Conservation (phyloP, 23 tunicate genomes). For the Ascidia mentula region DNA sequence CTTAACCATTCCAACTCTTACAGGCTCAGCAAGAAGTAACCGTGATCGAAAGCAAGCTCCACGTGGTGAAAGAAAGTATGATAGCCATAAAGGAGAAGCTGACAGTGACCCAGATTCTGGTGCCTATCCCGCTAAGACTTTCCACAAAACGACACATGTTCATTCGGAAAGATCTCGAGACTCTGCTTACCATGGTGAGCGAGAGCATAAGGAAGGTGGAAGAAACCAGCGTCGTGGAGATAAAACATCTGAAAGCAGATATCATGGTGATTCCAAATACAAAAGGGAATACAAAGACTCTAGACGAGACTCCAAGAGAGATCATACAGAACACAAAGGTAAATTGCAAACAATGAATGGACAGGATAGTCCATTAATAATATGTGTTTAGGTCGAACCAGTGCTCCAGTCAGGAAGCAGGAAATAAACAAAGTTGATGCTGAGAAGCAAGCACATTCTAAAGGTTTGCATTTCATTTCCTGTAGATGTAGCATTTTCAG, state of each 20-base stretch:
- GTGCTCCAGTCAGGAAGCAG: no score
- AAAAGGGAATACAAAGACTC: not conserved
- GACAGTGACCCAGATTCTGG: slow-evolving; percentile 1
- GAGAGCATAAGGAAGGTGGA: not conserved
- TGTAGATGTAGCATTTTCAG: no score
- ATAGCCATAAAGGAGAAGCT: not conserved
- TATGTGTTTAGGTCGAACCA: no score
- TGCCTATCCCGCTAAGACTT: not conserved
- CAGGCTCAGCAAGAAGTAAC: not conserved
- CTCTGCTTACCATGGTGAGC: not conserved
- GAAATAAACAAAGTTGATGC: not conserved
- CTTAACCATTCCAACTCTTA: no score
- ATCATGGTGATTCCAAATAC: not conserved
- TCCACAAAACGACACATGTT: not conserved
- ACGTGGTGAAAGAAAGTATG: no score
- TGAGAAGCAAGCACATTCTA: not conserved
- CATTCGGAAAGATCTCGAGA: not conserved
- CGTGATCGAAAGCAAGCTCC: not conserved
- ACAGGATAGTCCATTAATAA: no score
- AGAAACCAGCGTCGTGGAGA: not conserved
- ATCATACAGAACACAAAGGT: not conserved
- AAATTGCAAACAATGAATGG: no score
- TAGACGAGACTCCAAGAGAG: not conserved
- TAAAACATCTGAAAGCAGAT: not conserved
- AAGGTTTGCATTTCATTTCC: no score